phyloP scores from a whole-genome alignment of 2,797 vertebrate species.

The Melanotaenia trifasciata region DNA sequence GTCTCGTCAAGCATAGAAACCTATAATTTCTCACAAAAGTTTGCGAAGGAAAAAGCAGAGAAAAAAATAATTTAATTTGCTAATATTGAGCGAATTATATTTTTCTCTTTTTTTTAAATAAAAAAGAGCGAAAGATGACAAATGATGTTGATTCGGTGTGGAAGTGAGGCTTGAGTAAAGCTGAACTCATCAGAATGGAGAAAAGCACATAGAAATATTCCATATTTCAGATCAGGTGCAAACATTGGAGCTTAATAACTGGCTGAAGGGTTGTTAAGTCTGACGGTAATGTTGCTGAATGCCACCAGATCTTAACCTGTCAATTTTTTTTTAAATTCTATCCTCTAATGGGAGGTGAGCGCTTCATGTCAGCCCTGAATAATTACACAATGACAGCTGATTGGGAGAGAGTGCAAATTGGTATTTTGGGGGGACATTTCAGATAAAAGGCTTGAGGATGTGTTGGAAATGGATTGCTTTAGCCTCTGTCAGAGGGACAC shows the following conservation, averaged over 20 bases:
- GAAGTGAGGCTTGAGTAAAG: slow-evolving; percentile 66
- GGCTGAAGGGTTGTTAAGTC: slow-evolving; percentile 39
- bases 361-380: slow-evolving; percentile 40
- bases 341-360: slow-evolving; percentile 48
- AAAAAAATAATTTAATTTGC: slow-evolving; percentile 71
- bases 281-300: slow-evolving; percentile 27
- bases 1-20: slow-evolving; percentile 78
- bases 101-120: background rate
- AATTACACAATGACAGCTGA: slow-evolving; percentile 47
- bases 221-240: slow-evolving; percentile 38
- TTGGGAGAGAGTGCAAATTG: slow-evolving; percentile 32
- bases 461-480: slow-evolving; percentile 55
- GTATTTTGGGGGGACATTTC: slow-evolving; percentile 38
- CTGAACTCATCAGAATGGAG: slow-evolving; percentile 36
- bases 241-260: slow-evolving; percentile 49
- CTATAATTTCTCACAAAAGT: slow-evolving; percentile 76
- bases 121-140: slow-evolving; percentile 67
- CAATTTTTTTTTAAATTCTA: slow-evolving; percentile 17
- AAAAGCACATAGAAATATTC: slow-evolving; percentile 32
- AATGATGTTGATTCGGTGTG: slow-evolving; percentile 68
- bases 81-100: slow-evolving; percentile 77
- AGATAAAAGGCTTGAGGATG: slow-evolving; percentile 34
- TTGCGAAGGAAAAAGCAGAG: slow-evolving; percentile 47
- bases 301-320: slow-evolving; percentile 36
- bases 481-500: slow-evolving; percentile 51